Conservation (phyloP, 2,797 vertebrate species). For the Saguinus oedipus region DNA sequence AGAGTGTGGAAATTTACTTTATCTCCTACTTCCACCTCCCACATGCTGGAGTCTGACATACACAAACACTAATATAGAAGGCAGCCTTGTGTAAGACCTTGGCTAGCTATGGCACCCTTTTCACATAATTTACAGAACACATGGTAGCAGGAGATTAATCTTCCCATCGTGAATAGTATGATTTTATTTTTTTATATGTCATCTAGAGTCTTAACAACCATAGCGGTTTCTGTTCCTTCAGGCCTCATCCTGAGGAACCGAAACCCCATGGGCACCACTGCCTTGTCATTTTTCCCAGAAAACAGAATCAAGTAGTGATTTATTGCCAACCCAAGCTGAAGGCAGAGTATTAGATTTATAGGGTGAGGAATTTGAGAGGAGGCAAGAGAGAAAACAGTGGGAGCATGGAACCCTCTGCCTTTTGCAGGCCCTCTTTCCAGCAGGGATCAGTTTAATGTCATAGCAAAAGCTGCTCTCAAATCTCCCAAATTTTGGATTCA, state of each 20-base stretch:
- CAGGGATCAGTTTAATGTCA: not conserved
- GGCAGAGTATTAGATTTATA: not conserved
- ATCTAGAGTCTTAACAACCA: not conserved
- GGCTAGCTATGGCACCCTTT: not conserved
- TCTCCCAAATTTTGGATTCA: not conserved
- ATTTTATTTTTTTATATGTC: not conserved
- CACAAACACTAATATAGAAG: not conserved
- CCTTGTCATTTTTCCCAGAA: not conserved
- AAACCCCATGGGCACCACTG: not conserved
- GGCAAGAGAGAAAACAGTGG: not conserved
- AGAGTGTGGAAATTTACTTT: not conserved
- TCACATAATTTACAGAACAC: not conserved
- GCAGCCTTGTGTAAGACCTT: not conserved
- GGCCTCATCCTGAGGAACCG: not conserved
- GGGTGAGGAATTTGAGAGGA: not conserved
- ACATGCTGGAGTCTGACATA: not conserved
- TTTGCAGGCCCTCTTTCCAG: not conserved
- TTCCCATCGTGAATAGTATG: not conserved
- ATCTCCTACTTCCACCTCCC: not conserved
- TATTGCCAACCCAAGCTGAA: not conserved
- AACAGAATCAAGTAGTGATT: not conserved
- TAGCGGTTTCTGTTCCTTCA: not conserved
- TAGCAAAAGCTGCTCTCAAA: not conserved
- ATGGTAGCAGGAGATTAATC: not conserved
- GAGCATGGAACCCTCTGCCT: not conserved